Conservation (phyloP, 2,797 vertebrate species). For the Sebastes jordani region DNA sequence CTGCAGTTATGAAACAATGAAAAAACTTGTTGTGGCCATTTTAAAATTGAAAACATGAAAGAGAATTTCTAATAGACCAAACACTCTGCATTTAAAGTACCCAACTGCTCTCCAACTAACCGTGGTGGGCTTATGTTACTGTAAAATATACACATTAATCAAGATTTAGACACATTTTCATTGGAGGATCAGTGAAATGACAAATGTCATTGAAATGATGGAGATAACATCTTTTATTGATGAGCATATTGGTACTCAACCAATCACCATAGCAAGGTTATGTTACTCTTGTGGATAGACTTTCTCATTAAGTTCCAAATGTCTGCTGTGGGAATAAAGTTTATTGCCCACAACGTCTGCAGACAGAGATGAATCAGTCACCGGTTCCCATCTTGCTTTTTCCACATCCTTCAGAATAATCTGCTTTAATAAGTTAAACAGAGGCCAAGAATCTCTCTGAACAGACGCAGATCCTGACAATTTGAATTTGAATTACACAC, state of each 20-base stretch:
- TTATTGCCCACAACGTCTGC: slow-evolving; percentile 5
- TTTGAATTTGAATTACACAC: neutral
- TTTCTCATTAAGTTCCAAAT: slow-evolving; percentile 27
- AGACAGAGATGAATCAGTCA: slow-evolving; percentile 2
- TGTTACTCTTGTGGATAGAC: slow-evolving; percentile 7
- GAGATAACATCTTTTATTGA: neutral
- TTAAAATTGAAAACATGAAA: neutral
- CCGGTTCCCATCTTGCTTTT: neutral
- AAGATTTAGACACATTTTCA: neutral
- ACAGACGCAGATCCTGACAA: neutral
- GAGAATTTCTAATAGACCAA: neutral
- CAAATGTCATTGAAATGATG: neutral
- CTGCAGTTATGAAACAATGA: neutral
- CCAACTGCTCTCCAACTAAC: neutral
- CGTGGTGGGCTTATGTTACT: neutral
- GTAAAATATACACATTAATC: neutral
- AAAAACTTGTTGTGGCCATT: neutral
- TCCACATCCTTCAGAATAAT: neutral
- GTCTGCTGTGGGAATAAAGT: slow-evolving; percentile 4
- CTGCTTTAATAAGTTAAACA: neutral
- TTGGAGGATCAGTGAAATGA: neutral
- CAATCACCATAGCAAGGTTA: neutral
- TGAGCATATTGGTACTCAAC: neutral
- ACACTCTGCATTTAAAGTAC: neutral
- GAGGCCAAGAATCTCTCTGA: neutral